phyloP scores from a whole-genome alignment of 2,113 vertebrate genomes.

The Otus sunia region DNA sequence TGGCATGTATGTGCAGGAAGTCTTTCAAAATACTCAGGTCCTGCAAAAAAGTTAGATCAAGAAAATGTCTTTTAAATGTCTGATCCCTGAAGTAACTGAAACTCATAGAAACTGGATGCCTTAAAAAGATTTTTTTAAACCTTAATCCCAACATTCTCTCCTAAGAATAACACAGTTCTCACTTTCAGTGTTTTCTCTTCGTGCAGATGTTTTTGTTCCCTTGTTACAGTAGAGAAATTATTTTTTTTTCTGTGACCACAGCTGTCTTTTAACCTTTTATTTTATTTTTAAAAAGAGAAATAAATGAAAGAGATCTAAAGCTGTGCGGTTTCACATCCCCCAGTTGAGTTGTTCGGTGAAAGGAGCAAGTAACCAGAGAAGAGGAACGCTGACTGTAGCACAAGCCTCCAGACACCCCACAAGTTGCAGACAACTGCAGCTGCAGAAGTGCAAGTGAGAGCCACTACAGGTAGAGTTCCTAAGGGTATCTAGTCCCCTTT shows the following conservation, averaged over 20 bases:
- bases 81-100: constrained; percentile 46
- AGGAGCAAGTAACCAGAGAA: not conserved
- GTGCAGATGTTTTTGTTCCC: constrained; percentile 31
- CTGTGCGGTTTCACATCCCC: constrained; percentile 6
- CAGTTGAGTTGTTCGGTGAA: not conserved
- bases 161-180: constrained; percentile 60
- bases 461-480: not conserved
- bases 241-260: constrained; percentile 23
- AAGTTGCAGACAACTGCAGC: not conserved
- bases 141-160: constrained; percentile 52
- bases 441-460: not conserved
- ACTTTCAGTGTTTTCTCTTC: constrained; percentile 42
- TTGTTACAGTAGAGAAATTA: not conserved
- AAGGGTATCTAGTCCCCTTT: not conserved
- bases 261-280: not conserved
- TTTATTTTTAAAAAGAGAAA: constrained; percentile 13
- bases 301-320: constrained; percentile 7
- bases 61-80: constrained; percentile 28
- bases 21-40: constrained; percentile 52
- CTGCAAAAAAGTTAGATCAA: constrained; percentile 49
- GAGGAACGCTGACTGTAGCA: not conserved
- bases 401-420: not conserved
- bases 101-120: not conserved
- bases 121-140: constrained; percentile 35
- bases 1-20: constrained; percentile 45